Evolutionary conservation across 1,140 invertebrate genomes (phyloP), one percentile per base, ranked within the genome.

Genomic region (Macrocentrus cingulum): DNA sequence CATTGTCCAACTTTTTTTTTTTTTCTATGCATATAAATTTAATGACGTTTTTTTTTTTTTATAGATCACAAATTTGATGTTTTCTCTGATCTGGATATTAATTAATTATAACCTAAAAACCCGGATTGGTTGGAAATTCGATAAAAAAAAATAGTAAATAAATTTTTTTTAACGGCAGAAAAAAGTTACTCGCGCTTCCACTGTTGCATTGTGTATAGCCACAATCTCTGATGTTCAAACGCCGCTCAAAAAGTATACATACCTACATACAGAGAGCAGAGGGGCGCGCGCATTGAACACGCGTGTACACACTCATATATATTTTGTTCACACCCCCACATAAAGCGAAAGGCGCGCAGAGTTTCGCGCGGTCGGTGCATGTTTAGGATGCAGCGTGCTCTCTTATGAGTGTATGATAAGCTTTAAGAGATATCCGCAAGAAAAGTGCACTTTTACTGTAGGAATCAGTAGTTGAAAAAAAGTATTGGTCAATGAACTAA

Each of bases 261-360:
- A 37, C 49, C n/a, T n/a, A n/a, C n/a, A n/a, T n/a, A n/a, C n/a
- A n/a, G n/a, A n/a, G n/a, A n/a, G n/a, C n/a, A n/a, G n/a, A 36
- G 49, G 49, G 32, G 49, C 49, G 25, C 49, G 49, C 49, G 32
- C 49, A 51, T 19, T 51, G 18, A 51, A 20, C 34, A 51, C 49
- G 49, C 34, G 49, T 51, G 49, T 19, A 51, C 32, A 37, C 34
- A 11, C 32, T n/a, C 45, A n/a, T 16, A 48, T 23, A 9, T 11
- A 5, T 48, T 9, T 13, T 11, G 6, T n/a, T 19, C 15, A 18
- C 13, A 6, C 18, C 9, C 25, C 7, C 22, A 11, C 6, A 8
- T 9, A 19, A 11, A 34, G 49, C 34, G 49, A 20, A 51, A 51
- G 49, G 34, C 49, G 49, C 49, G 49, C 34, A 34, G 49, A 51